A percentile compares a stretch with the other conserved stretches of the same genome.
Evolutionary conservation across 2,888 invertebrate genomes (phyloP).

Genomic region (Ferrisia virgata): DNA sequence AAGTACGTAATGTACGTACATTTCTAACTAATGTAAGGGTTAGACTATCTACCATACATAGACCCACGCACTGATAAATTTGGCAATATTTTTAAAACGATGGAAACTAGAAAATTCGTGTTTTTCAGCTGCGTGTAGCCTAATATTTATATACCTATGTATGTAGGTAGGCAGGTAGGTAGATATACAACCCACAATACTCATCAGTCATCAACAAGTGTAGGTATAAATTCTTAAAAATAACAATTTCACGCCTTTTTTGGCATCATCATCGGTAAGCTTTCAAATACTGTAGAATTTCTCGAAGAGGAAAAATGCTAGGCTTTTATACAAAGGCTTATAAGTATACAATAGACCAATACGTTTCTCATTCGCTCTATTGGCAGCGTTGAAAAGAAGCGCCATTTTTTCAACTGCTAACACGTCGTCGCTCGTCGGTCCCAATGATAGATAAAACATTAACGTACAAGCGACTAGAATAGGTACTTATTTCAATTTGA

Average conservation of each 20-base stretch:
- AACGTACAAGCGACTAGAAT: background rate
- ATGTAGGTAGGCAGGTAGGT: too few relatives aligned
- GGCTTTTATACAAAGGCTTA: background rate
- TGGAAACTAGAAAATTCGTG: background rate
- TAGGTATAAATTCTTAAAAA: background rate
- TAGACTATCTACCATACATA: background rate
- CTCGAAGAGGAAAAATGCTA: background rate
- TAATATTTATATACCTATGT: background rate
- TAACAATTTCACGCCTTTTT: background rate
- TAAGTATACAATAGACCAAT: background rate
- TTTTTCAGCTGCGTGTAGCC: background rate
- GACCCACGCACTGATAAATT: background rate
- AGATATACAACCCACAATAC: too few relatives aligned
- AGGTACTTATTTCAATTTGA: slow-evolving; percentile 11
- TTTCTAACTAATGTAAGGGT: too few relatives aligned
- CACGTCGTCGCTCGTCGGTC: background rate
- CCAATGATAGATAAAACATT: background rate
- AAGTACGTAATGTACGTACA: too few relatives aligned
- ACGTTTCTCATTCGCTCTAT: background rate
- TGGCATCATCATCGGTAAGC: background rate
- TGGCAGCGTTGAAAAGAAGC: background rate
- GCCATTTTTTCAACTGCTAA: background rate
- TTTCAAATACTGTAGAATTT: background rate
- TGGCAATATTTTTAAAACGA: background rate
- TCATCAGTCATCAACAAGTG: background rate